Evolutionary conservation across 1,140 invertebrate genomes (phyloP).

Genomic region (Frieseomelitta varia): DNA sequence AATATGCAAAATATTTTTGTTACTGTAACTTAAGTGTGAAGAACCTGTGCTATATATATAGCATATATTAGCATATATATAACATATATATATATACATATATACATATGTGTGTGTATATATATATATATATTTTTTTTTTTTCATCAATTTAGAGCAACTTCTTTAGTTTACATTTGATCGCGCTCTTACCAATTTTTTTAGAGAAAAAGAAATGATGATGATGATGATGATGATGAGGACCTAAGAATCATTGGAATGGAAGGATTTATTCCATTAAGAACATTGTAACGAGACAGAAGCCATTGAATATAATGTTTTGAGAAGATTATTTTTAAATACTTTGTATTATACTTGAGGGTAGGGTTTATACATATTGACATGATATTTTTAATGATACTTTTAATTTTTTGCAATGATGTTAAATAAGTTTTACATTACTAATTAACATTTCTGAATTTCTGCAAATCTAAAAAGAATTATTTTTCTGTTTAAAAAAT

Average conservation of each 20-base stretch:
- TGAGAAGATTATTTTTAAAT: slow-evolving; percentile 48
- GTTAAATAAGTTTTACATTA: slow-evolving; percentile 8
- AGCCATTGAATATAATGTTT: slow-evolving; percentile 50
- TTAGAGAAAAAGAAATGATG: slow-evolving; percentile 74
- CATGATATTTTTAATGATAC: slow-evolving; percentile 11
- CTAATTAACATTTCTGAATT: slow-evolving; percentile 21
- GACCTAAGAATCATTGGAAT: slow-evolving; percentile 77
- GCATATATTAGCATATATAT: not conserved
- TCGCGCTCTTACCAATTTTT: slow-evolving; percentile 73
- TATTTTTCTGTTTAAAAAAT: slow-evolving; percentile 27
- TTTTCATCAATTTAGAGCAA: slow-evolving; percentile 52
- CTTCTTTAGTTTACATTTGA: slow-evolving; percentile 59
- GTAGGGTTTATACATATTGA: slow-evolving; percentile 32
- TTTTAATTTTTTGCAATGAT: slow-evolving; percentile 17
- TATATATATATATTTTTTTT: slow-evolving; percentile 24
- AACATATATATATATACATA: slow-evolving; percentile 2
- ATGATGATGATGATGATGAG: slow-evolving; percentile 67
- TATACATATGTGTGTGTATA: not conserved
- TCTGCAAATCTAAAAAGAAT: not conserved
- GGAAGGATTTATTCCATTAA: slow-evolving; percentile 79
- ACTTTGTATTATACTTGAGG: slow-evolving; percentile 32
- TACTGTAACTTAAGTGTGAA: slow-evolving; percentile 40
- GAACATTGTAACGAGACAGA: slow-evolving; percentile 73
- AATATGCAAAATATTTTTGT: slow-evolving; percentile 35
- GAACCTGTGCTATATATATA: slow-evolving; percentile 24